Evolutionary conservation across 2,888 invertebrate species (phyloP).

Genomic region (Eristalinus sepulchralis): DNA sequence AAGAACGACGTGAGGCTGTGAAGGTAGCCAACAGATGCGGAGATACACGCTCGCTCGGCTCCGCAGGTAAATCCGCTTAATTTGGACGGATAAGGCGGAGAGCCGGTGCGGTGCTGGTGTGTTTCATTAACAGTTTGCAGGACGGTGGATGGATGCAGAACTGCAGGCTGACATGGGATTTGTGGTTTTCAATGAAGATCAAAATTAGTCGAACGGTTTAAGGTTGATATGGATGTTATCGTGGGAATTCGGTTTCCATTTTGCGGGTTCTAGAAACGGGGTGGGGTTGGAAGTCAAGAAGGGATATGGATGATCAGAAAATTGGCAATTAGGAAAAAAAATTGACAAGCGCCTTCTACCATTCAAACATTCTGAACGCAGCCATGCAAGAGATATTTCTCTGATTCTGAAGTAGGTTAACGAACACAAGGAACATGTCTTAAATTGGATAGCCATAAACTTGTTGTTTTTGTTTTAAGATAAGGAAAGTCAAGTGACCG

Average conservation of each 20-base stretch:
- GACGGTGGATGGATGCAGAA: not conserved
- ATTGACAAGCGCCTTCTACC: too few relatives aligned
- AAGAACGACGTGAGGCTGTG: not conserved
- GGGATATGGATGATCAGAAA: not conserved
- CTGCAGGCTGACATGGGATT: not conserved
- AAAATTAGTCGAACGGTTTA: not conserved
- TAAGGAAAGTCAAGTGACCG: too few relatives aligned
- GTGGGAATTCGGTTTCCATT: not conserved
- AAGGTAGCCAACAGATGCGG: not conserved
- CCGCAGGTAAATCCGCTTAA: conserved; percentile 56
- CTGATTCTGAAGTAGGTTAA: too few relatives aligned
- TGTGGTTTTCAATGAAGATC: not conserved
- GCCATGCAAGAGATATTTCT: too few relatives aligned
- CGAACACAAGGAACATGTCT: too few relatives aligned
- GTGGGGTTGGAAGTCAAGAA: not conserved
- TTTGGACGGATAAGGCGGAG: conserved; percentile 21
- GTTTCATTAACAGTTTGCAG: not conserved
- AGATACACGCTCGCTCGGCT: conserved; percentile 18
- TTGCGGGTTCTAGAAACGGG: not conserved
- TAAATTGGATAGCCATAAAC: too few relatives aligned
- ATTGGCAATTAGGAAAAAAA: not conserved
- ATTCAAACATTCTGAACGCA: too few relatives aligned
- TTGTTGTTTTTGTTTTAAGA: too few relatives aligned
- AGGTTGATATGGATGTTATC: not conserved
- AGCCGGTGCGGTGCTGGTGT: not conserved